Base-by-base conservation (phyloP, 1,140 invertebrate genomes). In the Drosophila sp. region DNA sequence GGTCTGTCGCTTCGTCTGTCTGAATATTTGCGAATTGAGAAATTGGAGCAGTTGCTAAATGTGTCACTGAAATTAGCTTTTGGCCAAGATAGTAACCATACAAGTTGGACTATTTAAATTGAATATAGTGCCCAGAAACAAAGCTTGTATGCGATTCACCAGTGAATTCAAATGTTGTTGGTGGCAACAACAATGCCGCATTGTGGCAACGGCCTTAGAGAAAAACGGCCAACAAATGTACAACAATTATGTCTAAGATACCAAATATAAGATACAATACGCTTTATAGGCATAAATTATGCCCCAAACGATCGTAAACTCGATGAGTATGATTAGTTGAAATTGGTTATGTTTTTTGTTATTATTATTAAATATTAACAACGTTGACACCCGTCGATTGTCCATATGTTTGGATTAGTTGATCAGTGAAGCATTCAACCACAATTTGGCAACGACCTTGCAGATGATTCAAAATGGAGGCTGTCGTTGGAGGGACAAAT, bases 371-470 rank as follows among this genome's bases (percentile, higher is more conserved):
- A n/a, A n/a, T 59, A 27, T 59, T 40, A 25, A 43, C 40, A 69
- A 36, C 57, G 27, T 66, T 72, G 69, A 66, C 62, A 58, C 62
- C 25, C 27, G 53, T 51, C 51, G 34, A 62, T 56, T 56, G 62
- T 64, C 27, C 50, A 27, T 16, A 16, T n/a, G 25, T 40, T 27
- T 57, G 62, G 53, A 72, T 72, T 65, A 43, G 74, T 78, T 86
- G 61, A 62, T 41, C 69, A 80, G 66, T 76, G 76, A 78, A 75
- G 74, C 78, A 62, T 32, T 25, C 11, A 65, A 34, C 51, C 63
- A 62, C 58, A 79, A 79, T 83, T 84, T 79, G 80, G 62, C 80
- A 87, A 74, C 77, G 51, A 65, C 73, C 76, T 79, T 83, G 51
- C 34, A 72, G 36, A n/a, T 7, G 13, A 13, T 14, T 3, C 40